These are phyloP conservation scores for Rafetus swinhoei DNA, from an alignment of 2,113 vertebrate species.

Conservation along the genomic window DNA sequence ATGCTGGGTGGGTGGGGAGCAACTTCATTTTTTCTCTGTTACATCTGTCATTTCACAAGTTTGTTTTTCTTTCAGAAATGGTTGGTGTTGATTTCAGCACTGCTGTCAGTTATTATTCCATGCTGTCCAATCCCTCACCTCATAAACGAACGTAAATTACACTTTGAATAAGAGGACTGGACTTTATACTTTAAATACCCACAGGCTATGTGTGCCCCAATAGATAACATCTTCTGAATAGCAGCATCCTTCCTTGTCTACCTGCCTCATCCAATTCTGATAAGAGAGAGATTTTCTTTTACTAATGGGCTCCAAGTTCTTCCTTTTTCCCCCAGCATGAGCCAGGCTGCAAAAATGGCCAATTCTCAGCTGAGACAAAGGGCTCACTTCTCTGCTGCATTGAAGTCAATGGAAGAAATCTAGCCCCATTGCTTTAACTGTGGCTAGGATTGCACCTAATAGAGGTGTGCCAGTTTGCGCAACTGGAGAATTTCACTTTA, in stretches of 20 bases:
- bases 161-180: neutral
- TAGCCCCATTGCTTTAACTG: neutral
- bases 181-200: neutral
- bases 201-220: neutral
- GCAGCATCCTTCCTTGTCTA: neutral
- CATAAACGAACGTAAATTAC: slow-evolving; percentile 3
- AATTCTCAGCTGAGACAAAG: neutral
- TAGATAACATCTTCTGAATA: fast-evolving
- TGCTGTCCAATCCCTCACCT: neutral
- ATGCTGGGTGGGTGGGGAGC: slow-evolving; percentile 57
- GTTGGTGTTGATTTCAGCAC: slow-evolving; percentile 40
- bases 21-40: slow-evolving; percentile 7
- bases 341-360: slow-evolving; percentile 23
- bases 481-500: slow-evolving; percentile 33
- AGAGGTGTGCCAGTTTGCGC: slow-evolving; percentile 39
- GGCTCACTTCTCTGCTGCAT: neutral
- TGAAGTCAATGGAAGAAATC: slow-evolving; percentile 10
- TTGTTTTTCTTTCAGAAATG: slow-evolving; percentile 44
- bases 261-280: neutral
- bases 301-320: slow-evolving; percentile 20
- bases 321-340: slow-evolving; percentile 34
- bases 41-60: slow-evolving; percentile 37
- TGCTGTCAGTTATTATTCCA: neutral
- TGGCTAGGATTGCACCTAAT: slow-evolving; percentile 31
- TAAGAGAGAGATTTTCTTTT: slow-evolving; percentile 11